These are phyloP conservation scores for Theristicus caerulescens DNA, from an alignment of 2,113 vertebrate species.

Conservation along the genomic window DNA sequence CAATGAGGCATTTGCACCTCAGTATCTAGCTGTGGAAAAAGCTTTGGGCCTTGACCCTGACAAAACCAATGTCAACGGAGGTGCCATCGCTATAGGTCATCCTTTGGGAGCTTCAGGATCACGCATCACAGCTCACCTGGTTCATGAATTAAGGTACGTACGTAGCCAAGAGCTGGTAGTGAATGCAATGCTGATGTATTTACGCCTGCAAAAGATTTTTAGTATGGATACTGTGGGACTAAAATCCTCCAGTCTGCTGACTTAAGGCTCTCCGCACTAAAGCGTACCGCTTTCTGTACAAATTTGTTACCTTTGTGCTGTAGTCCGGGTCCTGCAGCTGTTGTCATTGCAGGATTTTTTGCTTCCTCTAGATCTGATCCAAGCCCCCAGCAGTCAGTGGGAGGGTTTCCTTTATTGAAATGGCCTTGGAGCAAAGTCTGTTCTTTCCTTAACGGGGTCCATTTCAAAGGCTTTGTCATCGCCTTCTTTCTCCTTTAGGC, in stretches of 20 bases:
- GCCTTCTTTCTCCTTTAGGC: background rate
- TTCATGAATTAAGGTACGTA: conserved; percentile 88
- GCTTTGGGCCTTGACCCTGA: conserved; percentile 84
- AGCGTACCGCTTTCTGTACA: rapidly evolving
- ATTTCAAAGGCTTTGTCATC: background rate
- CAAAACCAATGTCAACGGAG: conserved; percentile 90
- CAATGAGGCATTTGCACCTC: conserved; percentile 94
- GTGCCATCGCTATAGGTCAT: conserved; percentile 94
- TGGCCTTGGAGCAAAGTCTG: background rate
- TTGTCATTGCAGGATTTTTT: background rate
- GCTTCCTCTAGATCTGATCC: background rate
- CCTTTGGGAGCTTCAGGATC: conserved; percentile 90
- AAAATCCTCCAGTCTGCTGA: background rate
- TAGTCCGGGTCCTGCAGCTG: background rate
- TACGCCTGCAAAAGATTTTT: background rate
- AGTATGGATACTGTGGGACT: rapidly evolving
- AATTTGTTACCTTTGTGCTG: background rate
- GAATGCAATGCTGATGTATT: background rate
- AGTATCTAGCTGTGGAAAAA: conserved; percentile 89
- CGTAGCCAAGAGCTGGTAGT: rapidly evolving
- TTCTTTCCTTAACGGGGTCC: background rate
- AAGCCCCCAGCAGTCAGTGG: background rate
- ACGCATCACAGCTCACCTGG: conserved; percentile 90
- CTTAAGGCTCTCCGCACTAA: rapidly evolving
- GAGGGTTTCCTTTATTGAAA: background rate